phyloP scores from a whole-genome alignment of 2,113 vertebrate genomes.

The Numida meleagris region DNA sequence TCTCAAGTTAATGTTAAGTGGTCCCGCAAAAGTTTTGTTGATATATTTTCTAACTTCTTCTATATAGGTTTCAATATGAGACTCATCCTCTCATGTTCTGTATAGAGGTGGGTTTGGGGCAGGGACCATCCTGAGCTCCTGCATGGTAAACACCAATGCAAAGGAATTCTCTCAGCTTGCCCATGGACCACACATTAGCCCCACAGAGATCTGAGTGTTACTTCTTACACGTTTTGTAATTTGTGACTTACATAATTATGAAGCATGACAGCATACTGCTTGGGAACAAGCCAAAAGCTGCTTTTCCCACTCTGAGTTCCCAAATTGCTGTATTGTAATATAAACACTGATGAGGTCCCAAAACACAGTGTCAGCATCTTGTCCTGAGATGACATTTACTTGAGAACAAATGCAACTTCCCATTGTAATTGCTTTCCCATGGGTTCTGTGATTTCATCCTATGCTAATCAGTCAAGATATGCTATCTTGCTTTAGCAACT shows the following conservation, averaged over 20 bases:
- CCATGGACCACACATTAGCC: accelerated
- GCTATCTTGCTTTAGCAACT: background rate
- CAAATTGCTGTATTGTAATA: background rate
- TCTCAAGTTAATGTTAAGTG: background rate
- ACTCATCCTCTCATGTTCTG: background rate
- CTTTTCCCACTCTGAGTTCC: background rate
- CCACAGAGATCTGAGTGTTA: background rate
- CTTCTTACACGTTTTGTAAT: background rate
- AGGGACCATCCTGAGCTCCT: background rate
- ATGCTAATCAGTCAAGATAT: background rate
- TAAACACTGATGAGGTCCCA: background rate
- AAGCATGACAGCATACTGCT: background rate
- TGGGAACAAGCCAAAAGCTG: background rate
- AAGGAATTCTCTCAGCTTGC: background rate
- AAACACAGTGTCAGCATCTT: background rate
- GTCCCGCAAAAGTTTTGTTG: background rate
- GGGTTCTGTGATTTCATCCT: background rate
- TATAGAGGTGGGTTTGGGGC: background rate
- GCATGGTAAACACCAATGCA: background rate
- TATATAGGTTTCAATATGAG: background rate
- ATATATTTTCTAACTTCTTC: background rate
- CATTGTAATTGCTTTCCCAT: background rate
- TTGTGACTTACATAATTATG: background rate
- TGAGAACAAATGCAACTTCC: background rate
- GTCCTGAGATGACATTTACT: background rate